Evolutionary conservation across 2,113 vertebrate species (phyloP).

Genomic region (Notothenia rossii): DNA sequence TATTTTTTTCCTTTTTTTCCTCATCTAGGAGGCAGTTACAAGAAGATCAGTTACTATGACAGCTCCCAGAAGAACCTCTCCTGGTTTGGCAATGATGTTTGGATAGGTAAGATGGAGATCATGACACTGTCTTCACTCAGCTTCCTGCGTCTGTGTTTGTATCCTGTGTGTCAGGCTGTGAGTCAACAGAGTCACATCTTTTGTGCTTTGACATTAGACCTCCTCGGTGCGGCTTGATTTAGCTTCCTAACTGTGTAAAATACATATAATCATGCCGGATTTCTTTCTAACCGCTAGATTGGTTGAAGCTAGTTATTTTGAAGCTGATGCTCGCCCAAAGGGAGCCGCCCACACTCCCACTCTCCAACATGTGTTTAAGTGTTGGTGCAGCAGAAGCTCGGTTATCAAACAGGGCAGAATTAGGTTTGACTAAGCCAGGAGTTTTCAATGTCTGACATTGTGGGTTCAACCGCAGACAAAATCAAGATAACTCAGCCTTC

Average conservation of each 20-base stretch:
- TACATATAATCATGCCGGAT: conserved; percentile 49
- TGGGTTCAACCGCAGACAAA: background rate
- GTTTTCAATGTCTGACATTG: conserved; percentile 2
- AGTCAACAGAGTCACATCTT: conserved; percentile 34
- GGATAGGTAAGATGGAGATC: conserved; percentile 87
- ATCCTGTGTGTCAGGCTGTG: conserved; percentile 5
- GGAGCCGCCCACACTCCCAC: conserved; percentile 10
- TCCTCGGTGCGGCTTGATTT: conserved; percentile 25
- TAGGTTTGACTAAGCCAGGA: conserved; percentile 4
- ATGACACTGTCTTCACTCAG: background rate
- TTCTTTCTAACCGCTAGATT: conserved; percentile 45
- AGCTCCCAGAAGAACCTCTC: conserved; percentile 94
- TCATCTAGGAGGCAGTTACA: conserved; percentile 88
- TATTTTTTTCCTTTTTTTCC: background rate
- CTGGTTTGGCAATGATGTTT: conserved; percentile 91
- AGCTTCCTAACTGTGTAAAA: conserved; percentile 26
- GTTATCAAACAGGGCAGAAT: conserved; percentile 22
- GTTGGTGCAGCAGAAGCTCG: conserved; percentile 23
- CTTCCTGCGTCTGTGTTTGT: conserved; percentile 19
- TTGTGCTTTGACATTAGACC: conserved; percentile 27
- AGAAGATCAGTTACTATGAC: conserved; percentile 96
- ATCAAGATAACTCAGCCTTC: background rate
- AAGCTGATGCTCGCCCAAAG: conserved; percentile 24
- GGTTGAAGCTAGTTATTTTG: conserved; percentile 42
- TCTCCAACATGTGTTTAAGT: conserved; percentile 33